phyloP scores from a whole-genome alignment of 2,797 vertebrate species.

The Sphenopsis melanotis region DNA sequence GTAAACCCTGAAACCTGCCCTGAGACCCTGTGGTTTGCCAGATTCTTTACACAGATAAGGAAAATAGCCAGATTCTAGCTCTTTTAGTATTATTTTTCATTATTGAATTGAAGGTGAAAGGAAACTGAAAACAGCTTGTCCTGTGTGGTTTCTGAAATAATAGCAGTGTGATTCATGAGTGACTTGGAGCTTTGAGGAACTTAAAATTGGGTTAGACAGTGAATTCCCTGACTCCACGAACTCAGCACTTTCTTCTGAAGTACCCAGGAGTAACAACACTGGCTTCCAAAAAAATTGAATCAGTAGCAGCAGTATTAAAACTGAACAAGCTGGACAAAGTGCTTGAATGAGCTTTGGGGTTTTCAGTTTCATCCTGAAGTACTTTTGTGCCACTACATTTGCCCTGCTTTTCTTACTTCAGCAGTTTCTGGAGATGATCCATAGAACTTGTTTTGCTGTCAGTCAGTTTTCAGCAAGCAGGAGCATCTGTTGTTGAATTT shows the following conservation, averaged over 20 bases:
- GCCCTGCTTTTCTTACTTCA: neutral
- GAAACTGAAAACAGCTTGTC: neutral
- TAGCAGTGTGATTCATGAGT: neutral
- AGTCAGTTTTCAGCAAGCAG: neutral
- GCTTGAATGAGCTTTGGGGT: neutral
- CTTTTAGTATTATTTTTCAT: neutral
- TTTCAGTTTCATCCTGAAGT: neutral
- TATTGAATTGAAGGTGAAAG: neutral
- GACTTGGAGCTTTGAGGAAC: neutral
- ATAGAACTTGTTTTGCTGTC: neutral
- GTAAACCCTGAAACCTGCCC: neutral
- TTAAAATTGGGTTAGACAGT: neutral
- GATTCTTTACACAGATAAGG: neutral
- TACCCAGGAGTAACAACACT: neutral
- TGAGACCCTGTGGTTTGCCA: neutral
- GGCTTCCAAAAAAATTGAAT: neutral
- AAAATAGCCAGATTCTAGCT: neutral
- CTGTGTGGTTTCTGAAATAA: neutral
- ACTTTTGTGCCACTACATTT: neutral
- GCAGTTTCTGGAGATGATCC: neutral
- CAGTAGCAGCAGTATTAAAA: neutral
- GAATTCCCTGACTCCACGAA: neutral
- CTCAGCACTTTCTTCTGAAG: neutral
- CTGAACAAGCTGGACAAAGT: neutral
- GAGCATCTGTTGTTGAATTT: neutral